A percentile compares a stretch with the other conserved stretches of the same genome.
Evolutionary conservation across 2,888 invertebrate genomes (phyloP).

Genomic region (Ophonus ardosiacus): DNA sequence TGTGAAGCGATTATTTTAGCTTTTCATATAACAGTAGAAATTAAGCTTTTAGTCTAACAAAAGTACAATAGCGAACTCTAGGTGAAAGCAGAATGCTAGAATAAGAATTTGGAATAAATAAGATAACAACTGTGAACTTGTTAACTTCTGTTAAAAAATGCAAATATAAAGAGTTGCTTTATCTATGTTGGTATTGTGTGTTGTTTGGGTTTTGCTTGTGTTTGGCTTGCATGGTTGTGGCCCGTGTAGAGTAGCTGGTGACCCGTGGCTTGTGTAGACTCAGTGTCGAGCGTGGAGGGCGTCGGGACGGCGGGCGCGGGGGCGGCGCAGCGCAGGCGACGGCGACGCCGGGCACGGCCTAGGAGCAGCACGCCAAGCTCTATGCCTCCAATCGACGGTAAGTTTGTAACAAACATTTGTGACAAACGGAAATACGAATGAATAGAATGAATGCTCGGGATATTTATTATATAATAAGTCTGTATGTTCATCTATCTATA

Average conservation of each 20-base stretch:
- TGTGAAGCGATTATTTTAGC: too few species aligned
- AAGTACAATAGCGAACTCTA: too few species aligned
- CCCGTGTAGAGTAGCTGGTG: conserved; percentile 64
- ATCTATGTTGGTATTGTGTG: too few species aligned
- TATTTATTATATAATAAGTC: background rate
- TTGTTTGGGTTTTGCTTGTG: background rate
- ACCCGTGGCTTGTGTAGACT: conserved; percentile 75
- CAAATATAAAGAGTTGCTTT: too few species aligned
- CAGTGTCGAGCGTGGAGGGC: conserved; percentile 80
- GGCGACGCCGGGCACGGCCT: conserved; percentile 73
- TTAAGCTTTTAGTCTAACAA: too few species aligned
- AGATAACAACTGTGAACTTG: too few species aligned
- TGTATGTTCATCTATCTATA: background rate
- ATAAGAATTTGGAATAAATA: too few species aligned
- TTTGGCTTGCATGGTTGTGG: conserved; percentile 26
- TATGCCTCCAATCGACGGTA: conserved; percentile 53
- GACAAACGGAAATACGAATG: background rate
- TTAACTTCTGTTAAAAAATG: too few species aligned
- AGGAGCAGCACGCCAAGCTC: conserved; percentile 67
- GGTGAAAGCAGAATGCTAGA: too few species aligned
- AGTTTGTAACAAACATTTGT: too few species aligned
- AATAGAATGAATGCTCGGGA: background rate
- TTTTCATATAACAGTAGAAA: too few species aligned
- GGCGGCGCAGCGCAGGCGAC: conserved; percentile 74
- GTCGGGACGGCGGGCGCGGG: conserved; percentile 78